Percentiles rank a stretch among this genome's conserved stretches.
Conservation (phyloP, 2,888 invertebrate species). For the Drosophila recens region DNA sequence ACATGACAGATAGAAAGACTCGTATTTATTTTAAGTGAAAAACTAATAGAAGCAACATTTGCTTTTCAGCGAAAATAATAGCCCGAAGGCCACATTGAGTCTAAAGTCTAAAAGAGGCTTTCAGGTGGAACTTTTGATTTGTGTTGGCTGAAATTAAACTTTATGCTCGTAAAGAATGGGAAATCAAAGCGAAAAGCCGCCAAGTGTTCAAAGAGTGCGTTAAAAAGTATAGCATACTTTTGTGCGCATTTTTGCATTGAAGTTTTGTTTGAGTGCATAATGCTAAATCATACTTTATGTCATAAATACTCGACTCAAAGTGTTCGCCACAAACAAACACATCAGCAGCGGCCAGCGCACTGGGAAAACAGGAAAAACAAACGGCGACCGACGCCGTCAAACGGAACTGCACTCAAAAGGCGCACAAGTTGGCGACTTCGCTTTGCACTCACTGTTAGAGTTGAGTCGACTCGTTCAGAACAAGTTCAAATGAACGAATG, state of each 20-base stretch:
- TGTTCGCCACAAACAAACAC: conserved; percentile 41
- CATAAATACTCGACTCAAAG: conserved; percentile 70
- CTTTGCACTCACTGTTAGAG: conserved; percentile 13
- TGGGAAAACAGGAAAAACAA: conserved; percentile 26
- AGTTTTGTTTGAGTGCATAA: conserved; percentile 71
- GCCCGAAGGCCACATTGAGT: background rate
- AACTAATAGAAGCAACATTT: background rate
- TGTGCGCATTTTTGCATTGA: conserved; percentile 62
- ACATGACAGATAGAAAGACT: background rate
- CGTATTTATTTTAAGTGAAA: background rate
- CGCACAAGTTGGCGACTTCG: conserved; percentile 37
- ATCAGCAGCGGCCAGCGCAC: conserved; percentile 44
- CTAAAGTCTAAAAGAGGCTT: background rate
- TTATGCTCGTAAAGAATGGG: background rate
- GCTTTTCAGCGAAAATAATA: background rate
- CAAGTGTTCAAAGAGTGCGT: conserved; percentile 6
- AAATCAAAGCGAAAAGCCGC: conserved; percentile 24
- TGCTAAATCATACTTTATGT: conserved; percentile 75
- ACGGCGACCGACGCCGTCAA: conserved; percentile 48
- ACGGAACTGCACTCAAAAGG: conserved; percentile 71
- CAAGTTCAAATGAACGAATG: background rate
- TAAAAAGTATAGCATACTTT: conserved; percentile 37
- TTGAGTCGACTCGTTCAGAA: background rate
- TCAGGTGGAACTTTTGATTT: conserved; percentile 16
- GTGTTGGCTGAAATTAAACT: conserved; percentile 17